Evolutionary conservation across 2,113 vertebrate species (phyloP).

Genomic region (Megaceryle torquata): DNA sequence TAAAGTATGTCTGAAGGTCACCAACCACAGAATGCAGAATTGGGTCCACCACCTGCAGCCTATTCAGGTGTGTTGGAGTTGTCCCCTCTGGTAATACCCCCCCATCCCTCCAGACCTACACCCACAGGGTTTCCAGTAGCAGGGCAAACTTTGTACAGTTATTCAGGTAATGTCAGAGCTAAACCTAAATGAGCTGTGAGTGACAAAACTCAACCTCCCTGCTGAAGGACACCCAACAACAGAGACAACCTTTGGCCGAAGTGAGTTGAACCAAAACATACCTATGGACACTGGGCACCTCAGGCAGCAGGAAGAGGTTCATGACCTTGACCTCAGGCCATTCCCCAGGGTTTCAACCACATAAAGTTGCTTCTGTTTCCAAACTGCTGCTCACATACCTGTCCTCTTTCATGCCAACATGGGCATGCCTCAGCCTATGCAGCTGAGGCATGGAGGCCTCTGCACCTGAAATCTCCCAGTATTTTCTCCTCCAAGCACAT

Average conservation of each 20-base stretch:
- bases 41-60: neutral
- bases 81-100: rapidly evolving
- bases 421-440: neutral
- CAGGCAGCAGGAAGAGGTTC: neutral
- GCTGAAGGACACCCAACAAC: neutral
- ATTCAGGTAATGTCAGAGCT: neutral
- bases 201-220: neutral
- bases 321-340: neutral
- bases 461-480: neutral
- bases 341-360: neutral
- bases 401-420: neutral
- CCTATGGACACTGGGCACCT: neutral
- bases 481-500: neutral
- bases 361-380: neutral
- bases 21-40: neutral
- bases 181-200: neutral
- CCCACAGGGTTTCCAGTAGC: too few relatives aligned
- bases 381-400: neutral
- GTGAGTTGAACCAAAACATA: neutral
- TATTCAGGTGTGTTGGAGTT: neutral
- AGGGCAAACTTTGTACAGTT: neutral
- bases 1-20: neutral
- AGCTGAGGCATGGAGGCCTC: neutral
- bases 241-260: neutral
- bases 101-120: too few relatives aligned